Conservation (phyloP, 2,888 invertebrate species). For the Aleiodes alternator region DNA sequence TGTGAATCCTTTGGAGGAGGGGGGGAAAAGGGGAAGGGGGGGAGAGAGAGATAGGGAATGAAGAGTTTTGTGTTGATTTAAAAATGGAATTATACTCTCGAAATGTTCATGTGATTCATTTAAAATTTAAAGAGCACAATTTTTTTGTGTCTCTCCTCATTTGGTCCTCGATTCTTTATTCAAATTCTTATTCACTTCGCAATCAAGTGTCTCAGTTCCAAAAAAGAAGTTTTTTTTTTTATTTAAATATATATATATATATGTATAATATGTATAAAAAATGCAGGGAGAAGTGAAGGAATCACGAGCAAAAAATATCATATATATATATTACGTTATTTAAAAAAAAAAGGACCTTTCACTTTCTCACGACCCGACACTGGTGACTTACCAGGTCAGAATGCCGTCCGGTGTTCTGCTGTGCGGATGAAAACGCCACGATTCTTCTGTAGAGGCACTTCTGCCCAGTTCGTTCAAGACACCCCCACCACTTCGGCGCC, state of each 20-base stretch:
- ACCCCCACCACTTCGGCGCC: slow-evolving; percentile 54
- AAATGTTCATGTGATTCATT: no score
- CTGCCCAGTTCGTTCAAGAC: slow-evolving; percentile 47
- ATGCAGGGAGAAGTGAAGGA: not conserved
- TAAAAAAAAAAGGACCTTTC: slow-evolving; percentile 39
- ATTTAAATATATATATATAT: no score
- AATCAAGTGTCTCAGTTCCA: not conserved
- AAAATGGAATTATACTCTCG: no score
- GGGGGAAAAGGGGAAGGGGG: slow-evolving; percentile 7
- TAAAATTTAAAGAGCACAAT: not conserved
- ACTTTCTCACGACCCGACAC: slow-evolving; percentile 69
- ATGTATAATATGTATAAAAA: not conserved
- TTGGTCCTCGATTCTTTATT: not conserved
- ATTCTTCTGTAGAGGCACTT: slow-evolving; percentile 27
- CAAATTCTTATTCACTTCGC: no score
- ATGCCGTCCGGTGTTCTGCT: slow-evolving; percentile 59
- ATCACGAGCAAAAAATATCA: slow-evolving; percentile 1
- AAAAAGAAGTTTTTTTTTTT: no score
- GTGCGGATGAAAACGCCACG: slow-evolving; percentile 18
- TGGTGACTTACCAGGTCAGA: slow-evolving; percentile 74
- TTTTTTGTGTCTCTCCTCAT: not conserved
- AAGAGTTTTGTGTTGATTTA: no score
- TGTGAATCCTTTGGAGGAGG: slow-evolving; percentile 54
- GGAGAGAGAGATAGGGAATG: not conserved
- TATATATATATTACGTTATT: not conserved